These are phyloP conservation scores for Xiphophorus couchianus DNA, from an alignment of 2,113 vertebrate species.

Conservation along the genomic window DNA sequence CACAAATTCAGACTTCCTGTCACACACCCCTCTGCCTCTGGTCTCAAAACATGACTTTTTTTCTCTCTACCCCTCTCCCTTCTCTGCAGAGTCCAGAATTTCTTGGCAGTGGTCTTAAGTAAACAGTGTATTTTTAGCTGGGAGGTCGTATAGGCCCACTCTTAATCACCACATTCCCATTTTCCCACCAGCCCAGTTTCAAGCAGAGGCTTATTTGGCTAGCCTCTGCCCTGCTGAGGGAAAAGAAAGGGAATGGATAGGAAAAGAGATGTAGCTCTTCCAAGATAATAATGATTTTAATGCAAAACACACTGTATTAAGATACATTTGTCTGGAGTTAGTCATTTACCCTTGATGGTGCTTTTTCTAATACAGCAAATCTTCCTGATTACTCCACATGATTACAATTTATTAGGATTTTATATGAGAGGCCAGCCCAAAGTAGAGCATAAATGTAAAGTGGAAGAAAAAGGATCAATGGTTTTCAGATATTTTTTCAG, in stretches of 20 bases:
- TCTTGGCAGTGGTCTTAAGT: conserved; percentile 84
- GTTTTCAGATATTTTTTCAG: no score
- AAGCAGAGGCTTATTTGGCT: conserved; percentile 57
- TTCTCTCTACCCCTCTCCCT: conserved; percentile 50
- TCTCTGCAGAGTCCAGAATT: conserved; percentile 82
- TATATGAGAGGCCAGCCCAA: not conserved
- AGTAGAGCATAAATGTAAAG: not conserved
- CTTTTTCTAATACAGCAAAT: not conserved
- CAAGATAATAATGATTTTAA: conserved; percentile 10
- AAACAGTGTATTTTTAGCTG: conserved; percentile 90
- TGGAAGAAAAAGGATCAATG: no score
- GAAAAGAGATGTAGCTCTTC: conserved; percentile 35
- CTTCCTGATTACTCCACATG: not conserved
- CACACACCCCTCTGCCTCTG: conserved; percentile 31
- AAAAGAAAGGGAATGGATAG: conserved; percentile 23
- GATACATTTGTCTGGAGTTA: no score
- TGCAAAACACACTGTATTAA: not conserved
- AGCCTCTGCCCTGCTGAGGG: conserved; percentile 34
- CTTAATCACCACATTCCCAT: conserved; percentile 78
- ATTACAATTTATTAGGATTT: not conserved
- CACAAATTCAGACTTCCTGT: conserved; percentile 65
- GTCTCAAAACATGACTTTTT: conserved; percentile 68
- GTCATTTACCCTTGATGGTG: not conserved
- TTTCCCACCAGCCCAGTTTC: conserved; percentile 80
- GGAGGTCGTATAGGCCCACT: conserved; percentile 84